Conservation (phyloP, 2,113 vertebrate species). For the Paralichthys olivaceus region DNA sequence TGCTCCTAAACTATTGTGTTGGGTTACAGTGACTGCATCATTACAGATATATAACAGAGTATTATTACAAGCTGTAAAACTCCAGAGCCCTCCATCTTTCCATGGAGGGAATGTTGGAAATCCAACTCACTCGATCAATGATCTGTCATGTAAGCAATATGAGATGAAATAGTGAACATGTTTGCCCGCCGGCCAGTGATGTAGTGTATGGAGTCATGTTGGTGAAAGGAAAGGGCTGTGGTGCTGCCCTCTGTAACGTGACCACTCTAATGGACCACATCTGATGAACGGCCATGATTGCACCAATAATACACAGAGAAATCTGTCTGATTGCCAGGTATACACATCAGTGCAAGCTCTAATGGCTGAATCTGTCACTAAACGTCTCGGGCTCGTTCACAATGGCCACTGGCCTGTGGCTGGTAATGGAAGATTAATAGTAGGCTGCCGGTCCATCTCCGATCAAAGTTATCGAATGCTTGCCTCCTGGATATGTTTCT, state of each 20-base stretch:
- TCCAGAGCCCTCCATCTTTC: conserved; percentile 37
- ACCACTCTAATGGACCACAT: conserved; percentile 65
- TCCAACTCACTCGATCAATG: conserved; percentile 66
- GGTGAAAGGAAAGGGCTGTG: conserved; percentile 44
- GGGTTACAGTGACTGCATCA: conserved; percentile 48
- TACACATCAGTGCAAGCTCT: conserved; percentile 50
- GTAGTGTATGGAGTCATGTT: conserved; percentile 50
- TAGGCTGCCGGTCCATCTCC: conserved; percentile 52
- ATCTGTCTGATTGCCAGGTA: conserved; percentile 55
- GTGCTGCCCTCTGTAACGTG: conserved; percentile 60
- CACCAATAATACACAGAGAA: conserved; percentile 61
- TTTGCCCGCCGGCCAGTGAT: conserved; percentile 53
- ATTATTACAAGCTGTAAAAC: conserved; percentile 14
- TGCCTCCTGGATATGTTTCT: conserved; percentile 71
- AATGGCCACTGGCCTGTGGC: conserved; percentile 47
- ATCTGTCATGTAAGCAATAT: conserved; percentile 70
- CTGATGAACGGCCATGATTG: conserved; percentile 65
- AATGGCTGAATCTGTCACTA: conserved; percentile 66
- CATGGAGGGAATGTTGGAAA: conserved; percentile 42
- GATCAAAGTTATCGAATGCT: conserved; percentile 71
- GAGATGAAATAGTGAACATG: conserved; percentile 59
- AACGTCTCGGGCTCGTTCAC: conserved; percentile 17
- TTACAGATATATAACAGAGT: conserved; percentile 19
- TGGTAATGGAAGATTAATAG: conserved; percentile 69
- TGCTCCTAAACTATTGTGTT: conserved; percentile 55